Evolutionary conservation across 1,140 invertebrate genomes (phyloP), one percentile per base, ranked within the genome.

Genomic region (Daktulosphaira vitifoliae): DNA sequence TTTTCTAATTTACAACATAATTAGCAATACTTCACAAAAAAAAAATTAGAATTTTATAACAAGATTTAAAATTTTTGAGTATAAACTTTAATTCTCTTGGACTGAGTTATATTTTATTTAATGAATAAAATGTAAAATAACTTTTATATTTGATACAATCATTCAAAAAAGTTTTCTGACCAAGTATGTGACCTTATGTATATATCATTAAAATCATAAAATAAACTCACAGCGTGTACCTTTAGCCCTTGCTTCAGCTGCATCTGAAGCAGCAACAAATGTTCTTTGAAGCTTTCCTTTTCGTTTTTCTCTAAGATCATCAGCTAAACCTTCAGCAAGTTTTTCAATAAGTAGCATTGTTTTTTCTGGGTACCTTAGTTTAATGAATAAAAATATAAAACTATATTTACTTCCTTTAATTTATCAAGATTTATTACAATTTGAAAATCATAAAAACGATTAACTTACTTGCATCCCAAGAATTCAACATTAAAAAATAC

Each of bases 401-500:
- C 18, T 46, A 39, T 39, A 42, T 42, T 22, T 1, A 23, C 13
- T 29, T 48, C n/a, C n/a, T 16, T 33, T 6, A 33, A 11, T 11
- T 33, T 33, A 33, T 5, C 11, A 33, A 33, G 42, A 13, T 26
- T 42, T 18, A 23, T 33, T 37, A 22, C 23, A 44, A n/a, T n/a
- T n/a, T n/a, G n/a, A 11, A 15, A 56, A n/a, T 23, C 13, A 15
- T 2, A 26, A 23, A 1, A 23, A 52, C 4, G 11, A 54, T 46
- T 26, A 62, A 70, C 70, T 74, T 78, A 89, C 85, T 81, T 83
- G 78, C 89, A 91, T 44, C 89, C 89, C 70, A 92, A 77, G 59
- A 90, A 81, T 73, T 91, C 89, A 39, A 91, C 79, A 74, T 92
- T 93, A 0, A 82, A 80, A 72, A 90, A 91, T 11, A 88, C 86